These are phyloP conservation scores for Sinotaia quadrata DNA, from an alignment of 2,888 invertebrate species.

Conservation along the genomic window DNA sequence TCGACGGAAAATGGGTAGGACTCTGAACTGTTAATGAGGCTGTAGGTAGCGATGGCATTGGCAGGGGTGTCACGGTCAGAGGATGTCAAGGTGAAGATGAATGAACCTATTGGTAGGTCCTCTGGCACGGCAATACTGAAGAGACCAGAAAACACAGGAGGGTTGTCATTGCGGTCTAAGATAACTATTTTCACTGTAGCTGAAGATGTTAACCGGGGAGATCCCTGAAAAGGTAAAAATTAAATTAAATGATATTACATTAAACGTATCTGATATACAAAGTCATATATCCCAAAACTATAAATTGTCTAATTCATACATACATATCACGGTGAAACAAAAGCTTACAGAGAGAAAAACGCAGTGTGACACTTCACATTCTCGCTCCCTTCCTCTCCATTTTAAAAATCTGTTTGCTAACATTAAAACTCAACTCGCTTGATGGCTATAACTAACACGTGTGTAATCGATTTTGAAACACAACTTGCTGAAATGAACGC, in stretches of 20 bases:
- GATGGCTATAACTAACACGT: too few species aligned
- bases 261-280: too few species aligned
- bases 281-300: too few species aligned
- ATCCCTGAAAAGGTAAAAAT: slow-evolving; percentile 42
- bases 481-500: too few species aligned
- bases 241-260: background rate
- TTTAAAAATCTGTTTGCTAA: too few species aligned
- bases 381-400: too few species aligned
- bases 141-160: slow-evolving; percentile 75
- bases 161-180: slow-evolving; percentile 65
- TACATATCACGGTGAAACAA: too few species aligned
- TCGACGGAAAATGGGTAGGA: slow-evolving; percentile 61
- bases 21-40: slow-evolving; percentile 37
- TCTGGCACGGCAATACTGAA: slow-evolving; percentile 96
- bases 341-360: too few species aligned
- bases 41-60: slow-evolving; percentile 55
- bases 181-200: slow-evolving; percentile 60
- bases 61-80: slow-evolving; percentile 62
- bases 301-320: too few species aligned
- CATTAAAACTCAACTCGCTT: too few species aligned
- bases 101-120: slow-evolving; percentile 91
- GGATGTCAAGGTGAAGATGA: slow-evolving; percentile 81
- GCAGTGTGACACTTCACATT: too few species aligned
- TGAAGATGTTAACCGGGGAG: slow-evolving; percentile 45
- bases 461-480: too few species aligned